phyloP scores from a whole-genome alignment of 2,797 vertebrate genomes.

The Chrysocyon brachyurus region DNA sequence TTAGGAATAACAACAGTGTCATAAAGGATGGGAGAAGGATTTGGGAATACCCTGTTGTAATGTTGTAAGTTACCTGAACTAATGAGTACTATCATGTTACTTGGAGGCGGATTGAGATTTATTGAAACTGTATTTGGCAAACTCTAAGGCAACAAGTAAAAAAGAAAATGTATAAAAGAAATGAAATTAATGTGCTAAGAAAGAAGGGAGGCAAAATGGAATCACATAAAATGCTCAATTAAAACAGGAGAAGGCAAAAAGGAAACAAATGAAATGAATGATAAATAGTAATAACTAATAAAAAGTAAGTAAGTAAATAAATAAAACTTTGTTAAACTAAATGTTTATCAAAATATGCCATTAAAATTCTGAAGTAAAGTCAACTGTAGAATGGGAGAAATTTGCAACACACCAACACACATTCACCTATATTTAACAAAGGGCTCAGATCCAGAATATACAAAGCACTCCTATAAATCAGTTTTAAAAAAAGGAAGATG shows the following conservation, averaged over 20 bases:
- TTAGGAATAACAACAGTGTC: background rate
- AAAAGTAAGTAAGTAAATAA: background rate
- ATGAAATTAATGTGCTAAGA: background rate
- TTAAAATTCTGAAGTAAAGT: background rate
- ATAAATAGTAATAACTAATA: background rate
- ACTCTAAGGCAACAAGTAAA: background rate
- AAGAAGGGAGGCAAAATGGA: background rate
- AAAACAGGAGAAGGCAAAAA: background rate
- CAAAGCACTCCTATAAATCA: background rate
- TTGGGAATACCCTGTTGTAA: background rate
- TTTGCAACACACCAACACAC: background rate
- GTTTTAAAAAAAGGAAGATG: background rate
- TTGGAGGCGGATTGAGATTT: background rate
- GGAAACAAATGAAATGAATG: background rate
- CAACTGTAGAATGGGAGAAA: background rate
- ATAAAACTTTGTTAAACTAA: slow-evolving; percentile 16
- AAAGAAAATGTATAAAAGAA: background rate
- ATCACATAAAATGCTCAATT: background rate
- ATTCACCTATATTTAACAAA: background rate
- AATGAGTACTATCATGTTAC: background rate
- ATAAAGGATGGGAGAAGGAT: background rate
- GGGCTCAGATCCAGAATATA: background rate
- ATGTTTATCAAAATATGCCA: background rate
- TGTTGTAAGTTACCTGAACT: background rate
- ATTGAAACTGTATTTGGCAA: background rate